Evolutionary conservation across 2,113 vertebrate genomes (phyloP).

Genomic region (Paralichthys olivaceus): DNA sequence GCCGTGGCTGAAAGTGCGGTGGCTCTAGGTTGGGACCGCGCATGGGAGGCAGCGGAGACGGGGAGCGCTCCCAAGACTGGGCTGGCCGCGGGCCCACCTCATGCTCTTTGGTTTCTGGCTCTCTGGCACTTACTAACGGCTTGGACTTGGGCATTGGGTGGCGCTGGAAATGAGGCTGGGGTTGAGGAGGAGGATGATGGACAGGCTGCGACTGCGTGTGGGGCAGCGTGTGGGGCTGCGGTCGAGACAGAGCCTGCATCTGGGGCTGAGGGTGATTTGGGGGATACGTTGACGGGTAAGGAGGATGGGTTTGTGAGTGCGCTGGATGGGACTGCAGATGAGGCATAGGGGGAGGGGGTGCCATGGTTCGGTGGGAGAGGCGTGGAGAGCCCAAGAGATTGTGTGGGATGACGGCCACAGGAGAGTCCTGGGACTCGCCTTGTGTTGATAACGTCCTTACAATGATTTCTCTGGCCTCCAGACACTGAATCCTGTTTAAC

Average conservation of each 20-base stretch:
- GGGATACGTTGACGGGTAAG: conserved; percentile 80
- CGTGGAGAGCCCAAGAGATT: conserved; percentile 90
- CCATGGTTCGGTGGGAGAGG: conserved; percentile 79
- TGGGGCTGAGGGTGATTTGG: conserved; percentile 87
- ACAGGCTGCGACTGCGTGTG: conserved; percentile 73
- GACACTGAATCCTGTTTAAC: conserved; percentile 85
- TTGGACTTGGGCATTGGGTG: conserved; percentile 87
- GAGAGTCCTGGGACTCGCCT: conserved; percentile 94
- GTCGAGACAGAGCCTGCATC: conserved; percentile 75
- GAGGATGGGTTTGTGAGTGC: conserved; percentile 69
- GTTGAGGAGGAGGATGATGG: conserved; percentile 81
- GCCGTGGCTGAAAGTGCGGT: conserved; percentile 82
- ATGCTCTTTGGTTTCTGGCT: conserved; percentile 94
- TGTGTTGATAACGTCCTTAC: conserved; percentile 94
- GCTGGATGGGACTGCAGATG: conserved; percentile 52
- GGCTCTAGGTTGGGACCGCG: conserved; percentile 87
- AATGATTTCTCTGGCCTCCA: conserved; percentile 90
- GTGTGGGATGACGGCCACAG: conserved; percentile 85
- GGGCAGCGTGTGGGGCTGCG: conserved; percentile 74
- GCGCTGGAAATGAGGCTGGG: conserved; percentile 81
- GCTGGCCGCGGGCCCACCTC: conserved; percentile 80
- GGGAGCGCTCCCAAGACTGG: conserved; percentile 88
- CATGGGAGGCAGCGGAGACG: conserved; percentile 79
- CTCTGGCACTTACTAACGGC: conserved; percentile 92
- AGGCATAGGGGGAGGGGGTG: conserved; percentile 52